Evolutionary conservation across 2,113 vertebrate species (phyloP).

Genomic region (Progne subis): DNA sequence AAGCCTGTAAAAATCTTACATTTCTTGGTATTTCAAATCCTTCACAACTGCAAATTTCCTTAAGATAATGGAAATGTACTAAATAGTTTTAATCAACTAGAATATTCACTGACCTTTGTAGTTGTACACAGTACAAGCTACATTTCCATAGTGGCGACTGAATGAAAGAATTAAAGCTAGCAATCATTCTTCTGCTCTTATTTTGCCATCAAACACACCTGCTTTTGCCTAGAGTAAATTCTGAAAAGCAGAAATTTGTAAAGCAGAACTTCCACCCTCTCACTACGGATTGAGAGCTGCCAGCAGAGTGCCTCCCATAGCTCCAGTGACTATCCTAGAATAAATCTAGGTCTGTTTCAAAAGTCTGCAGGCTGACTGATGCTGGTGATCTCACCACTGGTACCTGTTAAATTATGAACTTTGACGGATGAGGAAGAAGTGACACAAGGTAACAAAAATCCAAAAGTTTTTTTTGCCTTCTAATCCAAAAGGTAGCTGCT

Average conservation of each 20-base stretch:
- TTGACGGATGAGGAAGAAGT: background rate
- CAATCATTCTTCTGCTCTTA: background rate
- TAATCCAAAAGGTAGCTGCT: conserved; percentile 60
- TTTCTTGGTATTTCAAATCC: background rate
- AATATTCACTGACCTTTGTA: background rate
- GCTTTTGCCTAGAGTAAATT: background rate
- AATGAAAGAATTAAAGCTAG: background rate
- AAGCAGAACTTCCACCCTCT: background rate
- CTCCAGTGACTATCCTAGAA: background rate
- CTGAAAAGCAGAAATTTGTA: background rate
- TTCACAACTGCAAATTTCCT: background rate
- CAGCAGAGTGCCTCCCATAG: background rate
- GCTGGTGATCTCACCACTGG: background rate
- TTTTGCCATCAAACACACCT: background rate
- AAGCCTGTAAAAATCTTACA: background rate
- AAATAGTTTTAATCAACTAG: background rate
- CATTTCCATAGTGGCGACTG: background rate
- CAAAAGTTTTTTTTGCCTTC: background rate
- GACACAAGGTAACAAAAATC: background rate
- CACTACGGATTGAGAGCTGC: background rate
- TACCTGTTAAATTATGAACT: background rate
- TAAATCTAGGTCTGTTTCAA: background rate
- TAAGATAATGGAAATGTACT: background rate
- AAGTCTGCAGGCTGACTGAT: background rate
- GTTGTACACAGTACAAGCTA: background rate